Conservation (phyloP, 2,888 invertebrate genomes). For the Chalcis sispes region DNA sequence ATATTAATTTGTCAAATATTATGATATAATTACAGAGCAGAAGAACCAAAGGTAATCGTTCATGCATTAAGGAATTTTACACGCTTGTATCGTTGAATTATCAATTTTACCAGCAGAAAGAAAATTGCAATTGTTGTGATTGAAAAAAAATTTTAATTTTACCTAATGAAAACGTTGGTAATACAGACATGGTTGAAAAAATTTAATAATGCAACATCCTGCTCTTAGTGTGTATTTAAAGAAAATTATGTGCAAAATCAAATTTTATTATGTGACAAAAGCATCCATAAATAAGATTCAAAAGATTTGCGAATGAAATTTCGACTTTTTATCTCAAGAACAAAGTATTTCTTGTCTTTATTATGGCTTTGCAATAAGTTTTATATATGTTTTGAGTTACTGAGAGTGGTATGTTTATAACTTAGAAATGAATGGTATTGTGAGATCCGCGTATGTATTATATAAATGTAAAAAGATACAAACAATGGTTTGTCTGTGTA, state of each 20-base stretch:
- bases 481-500: slow-evolving; percentile 54
- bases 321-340: slow-evolving; percentile 38
- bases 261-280: slow-evolving; percentile 40
- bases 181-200: slow-evolving; percentile 27
- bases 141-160: slow-evolving; percentile 23
- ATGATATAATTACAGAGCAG: slow-evolving; percentile 80
- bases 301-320: slow-evolving; percentile 14
- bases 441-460: slow-evolving; percentile 50
- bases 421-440: slow-evolving; percentile 43
- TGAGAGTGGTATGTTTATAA: slow-evolving; percentile 46
- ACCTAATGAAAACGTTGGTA: slow-evolving; percentile 27
- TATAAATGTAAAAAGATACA: slow-evolving; percentile 56
- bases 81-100: slow-evolving; percentile 87
- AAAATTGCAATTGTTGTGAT: slow-evolving; percentile 14
- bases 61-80: slow-evolving; percentile 90
- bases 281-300: neutral
- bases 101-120: neutral
- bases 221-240: slow-evolving; percentile 25
- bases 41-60: slow-evolving; percentile 87
- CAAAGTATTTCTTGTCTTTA: slow-evolving; percentile 45
- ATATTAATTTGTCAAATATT: slow-evolving; percentile 2
- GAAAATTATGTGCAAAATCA: slow-evolving; percentile 1
- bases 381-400: slow-evolving; percentile 42
- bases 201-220: slow-evolving; percentile 23
- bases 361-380: slow-evolving; percentile 48